Conservation (phyloP, 1,140 invertebrate species). For the Goniozus legneri region DNA sequence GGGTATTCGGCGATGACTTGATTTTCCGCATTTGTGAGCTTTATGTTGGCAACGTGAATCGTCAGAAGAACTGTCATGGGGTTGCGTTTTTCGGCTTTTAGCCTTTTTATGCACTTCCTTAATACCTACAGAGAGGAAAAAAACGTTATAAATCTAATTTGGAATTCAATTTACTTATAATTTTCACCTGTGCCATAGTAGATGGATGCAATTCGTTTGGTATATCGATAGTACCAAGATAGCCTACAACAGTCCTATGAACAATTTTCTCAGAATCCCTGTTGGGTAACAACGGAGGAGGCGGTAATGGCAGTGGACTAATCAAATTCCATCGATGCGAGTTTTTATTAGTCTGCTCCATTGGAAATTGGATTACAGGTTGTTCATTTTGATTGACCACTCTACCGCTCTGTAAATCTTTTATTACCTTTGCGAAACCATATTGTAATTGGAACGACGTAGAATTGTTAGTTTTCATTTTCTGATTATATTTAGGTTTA, state of each 20-base stretch:
- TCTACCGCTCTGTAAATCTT: conserved; percentile 57
- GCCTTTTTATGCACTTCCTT: conserved; percentile 79
- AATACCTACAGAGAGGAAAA: conserved; percentile 65
- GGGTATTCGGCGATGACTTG: conserved; percentile 78
- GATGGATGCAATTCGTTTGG: conserved; percentile 78
- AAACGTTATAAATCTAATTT: conserved; percentile 12
- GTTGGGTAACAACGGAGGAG: conserved; percentile 44
- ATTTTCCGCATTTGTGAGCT: conserved; percentile 68
- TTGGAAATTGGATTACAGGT: conserved; percentile 3
- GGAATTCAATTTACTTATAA: conserved; percentile 4
- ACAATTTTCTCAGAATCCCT: conserved; percentile 62
- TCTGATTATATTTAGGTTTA: conserved; percentile 65
- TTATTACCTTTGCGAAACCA: conserved; percentile 56
- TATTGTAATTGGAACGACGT: conserved; percentile 40
- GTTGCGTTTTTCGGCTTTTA: conserved; percentile 84
- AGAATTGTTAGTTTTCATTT: conserved; percentile 41
- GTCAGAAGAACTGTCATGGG: conserved; percentile 85
- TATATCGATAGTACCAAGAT: conserved; percentile 93
- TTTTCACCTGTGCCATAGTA: conserved; percentile 63
- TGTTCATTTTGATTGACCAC: conserved; percentile 53
- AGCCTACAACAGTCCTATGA: conserved; percentile 85
- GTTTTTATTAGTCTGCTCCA: conserved; percentile 35
- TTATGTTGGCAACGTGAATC: conserved; percentile 74
- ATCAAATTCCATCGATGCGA: conserved; percentile 49
- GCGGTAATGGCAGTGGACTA: conserved; percentile 47